phyloP scores from a whole-genome alignment of 2,888 invertebrate genomes.

The Noctua pronuba region DNA sequence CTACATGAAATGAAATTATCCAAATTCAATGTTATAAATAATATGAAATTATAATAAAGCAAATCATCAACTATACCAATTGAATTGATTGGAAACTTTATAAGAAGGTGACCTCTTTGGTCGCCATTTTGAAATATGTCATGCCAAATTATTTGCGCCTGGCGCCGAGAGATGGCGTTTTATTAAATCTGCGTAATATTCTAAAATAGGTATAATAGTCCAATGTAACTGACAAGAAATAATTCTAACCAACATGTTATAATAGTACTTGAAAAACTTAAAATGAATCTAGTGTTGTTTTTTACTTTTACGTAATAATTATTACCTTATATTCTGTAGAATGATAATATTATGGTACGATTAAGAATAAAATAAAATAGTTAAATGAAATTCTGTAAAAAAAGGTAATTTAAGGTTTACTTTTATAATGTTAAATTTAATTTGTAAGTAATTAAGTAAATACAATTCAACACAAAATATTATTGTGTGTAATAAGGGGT shows the following conservation, averaged over 20 bases:
- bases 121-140: conserved; percentile 10
- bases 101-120: background rate
- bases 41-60: background rate
- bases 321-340: background rate
- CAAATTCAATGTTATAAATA: background rate
- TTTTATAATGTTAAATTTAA: background rate
- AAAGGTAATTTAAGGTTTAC: background rate
- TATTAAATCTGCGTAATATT: conserved; percentile 35
- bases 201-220: conserved; percentile 39
- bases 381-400: conserved; percentile 24
- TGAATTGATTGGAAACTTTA: background rate
- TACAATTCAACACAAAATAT: conserved; percentile 4
- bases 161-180: conserved; percentile 9
- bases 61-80: background rate
- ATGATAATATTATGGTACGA: background rate
- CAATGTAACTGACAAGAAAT: conserved; percentile 7
- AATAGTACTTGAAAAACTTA: background rate
- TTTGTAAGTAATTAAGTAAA: conserved; percentile 29
- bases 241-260: background rate
- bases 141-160: background rate
- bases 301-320: background rate
- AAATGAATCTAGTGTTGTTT: background rate
- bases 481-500: background rate
- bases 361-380: conserved; percentile 8
- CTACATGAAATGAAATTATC: too few relatives aligned